Base-by-base conservation (phyloP, 2,113 vertebrate species). In the Zootoca vivipara region DNA sequence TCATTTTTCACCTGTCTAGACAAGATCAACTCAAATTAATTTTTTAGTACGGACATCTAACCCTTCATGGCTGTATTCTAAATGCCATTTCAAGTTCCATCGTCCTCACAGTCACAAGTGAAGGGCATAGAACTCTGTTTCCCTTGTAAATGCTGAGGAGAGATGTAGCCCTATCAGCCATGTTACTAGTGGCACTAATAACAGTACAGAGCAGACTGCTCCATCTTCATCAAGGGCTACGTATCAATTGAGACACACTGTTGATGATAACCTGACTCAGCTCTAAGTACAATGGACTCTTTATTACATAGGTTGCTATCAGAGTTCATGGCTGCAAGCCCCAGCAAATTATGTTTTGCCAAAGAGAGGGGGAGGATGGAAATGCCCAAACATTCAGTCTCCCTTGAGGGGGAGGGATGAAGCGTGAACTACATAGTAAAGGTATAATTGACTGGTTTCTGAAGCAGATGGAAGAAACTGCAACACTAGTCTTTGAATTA, bases 71-170 rank as follows among this genome's bases (percentile, higher is more conserved):
- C 93, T 90, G n/a, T 0, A 0, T 62, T 92, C 87, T 91, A 83
- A 87, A 85, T 2, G 4, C 26, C 78, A 73, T 86, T 62, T 88
- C 65, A 82, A 85, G 69, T 90, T 67, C 93, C 84, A 46, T 89
- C 93, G 95, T 95, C 96, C 96, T 96, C 88, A 0, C 52, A 92
- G 87, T 92, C 86, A 87, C 82, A 78, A 90, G 91, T 95, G 96
- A 97, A 96, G 95, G 96, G 89, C 95, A 95, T 88, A 93, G 84
- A 90, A 93, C 94, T 96, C 93, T 92, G 92, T 96, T 96, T 96
- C 92, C 90, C 94, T 95, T 94, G 91, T 95, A 95, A 93, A 92
- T 88, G 93, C 93, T 89, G 93, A 40, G 42, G 93, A 56, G 56
- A 73, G 1, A 87, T 85, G 89, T 20, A 12, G 40, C 1, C 0